Percentiles rank a stretch among this genome's conserved stretches.
Evolutionary conservation across 2,797 vertebrate species (phyloP).

Genomic region (Phataginus tetradactyla): DNA sequence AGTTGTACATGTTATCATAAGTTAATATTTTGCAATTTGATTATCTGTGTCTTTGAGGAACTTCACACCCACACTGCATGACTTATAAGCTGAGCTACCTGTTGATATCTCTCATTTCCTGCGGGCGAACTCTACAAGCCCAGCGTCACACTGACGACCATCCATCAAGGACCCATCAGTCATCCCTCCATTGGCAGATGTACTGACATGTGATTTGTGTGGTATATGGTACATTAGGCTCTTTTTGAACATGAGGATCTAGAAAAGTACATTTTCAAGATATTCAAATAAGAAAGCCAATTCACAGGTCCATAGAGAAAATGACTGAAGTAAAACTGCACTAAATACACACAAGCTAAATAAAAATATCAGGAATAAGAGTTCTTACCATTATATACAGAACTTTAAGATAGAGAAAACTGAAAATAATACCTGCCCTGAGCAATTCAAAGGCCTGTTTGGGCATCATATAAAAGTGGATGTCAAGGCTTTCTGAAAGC

Average conservation of each 20-base stretch:
- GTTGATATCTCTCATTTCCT: neutral
- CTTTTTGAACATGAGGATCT: neutral
- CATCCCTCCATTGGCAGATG: neutral
- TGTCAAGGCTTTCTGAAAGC: constrained; percentile 19
- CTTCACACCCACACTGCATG: neutral
- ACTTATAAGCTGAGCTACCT: neutral
- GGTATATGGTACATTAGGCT: neutral
- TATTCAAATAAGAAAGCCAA: constrained; percentile 24
- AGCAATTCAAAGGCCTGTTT: neutral
- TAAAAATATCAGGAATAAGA: neutral
- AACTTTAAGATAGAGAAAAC: constrained; percentile 24
- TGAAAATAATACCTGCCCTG: neutral
- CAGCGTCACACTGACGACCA: neutral
- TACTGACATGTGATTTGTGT: neutral
- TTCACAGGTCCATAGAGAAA: neutral
- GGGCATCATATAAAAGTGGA: neutral
- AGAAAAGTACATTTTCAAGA: neutral
- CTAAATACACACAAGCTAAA: neutral
- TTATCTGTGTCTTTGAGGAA: neutral
- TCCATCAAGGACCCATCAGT: neutral
- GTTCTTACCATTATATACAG: neutral
- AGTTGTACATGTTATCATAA: neutral
- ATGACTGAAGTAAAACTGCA: neutral
- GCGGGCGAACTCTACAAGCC: neutral
- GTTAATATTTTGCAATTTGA: neutral